phyloP scores from a whole-genome alignment of 2,113 vertebrate species.

The Serinus canaria region DNA sequence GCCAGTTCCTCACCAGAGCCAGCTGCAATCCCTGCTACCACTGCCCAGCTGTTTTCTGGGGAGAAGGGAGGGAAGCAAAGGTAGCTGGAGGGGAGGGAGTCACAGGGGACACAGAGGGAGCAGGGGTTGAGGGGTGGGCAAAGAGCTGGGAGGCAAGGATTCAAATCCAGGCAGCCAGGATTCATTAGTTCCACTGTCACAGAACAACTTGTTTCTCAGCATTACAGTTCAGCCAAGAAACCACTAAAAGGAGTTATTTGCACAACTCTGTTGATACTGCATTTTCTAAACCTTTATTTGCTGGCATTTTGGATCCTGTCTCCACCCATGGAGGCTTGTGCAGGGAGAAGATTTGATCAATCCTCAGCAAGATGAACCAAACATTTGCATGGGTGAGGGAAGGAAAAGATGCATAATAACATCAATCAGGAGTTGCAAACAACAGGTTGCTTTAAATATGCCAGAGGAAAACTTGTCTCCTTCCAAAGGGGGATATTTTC shows the following conservation, averaged over 20 bases:
- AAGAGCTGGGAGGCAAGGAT: not conserved
- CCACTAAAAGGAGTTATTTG: not conserved
- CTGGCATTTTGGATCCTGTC: not conserved
- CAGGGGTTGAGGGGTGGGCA: not conserved
- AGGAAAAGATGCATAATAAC: not conserved
- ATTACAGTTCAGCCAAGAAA: slow-evolving; percentile 7
- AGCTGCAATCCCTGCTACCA: not conserved
- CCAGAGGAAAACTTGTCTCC: not conserved
- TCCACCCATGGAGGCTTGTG: not conserved
- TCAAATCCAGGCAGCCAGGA: slow-evolving; percentile 3
- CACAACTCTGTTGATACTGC: not conserved
- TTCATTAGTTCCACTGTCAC: not conserved
- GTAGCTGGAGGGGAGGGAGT: not conserved
- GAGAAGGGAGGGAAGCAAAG: not conserved
- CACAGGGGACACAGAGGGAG: not conserved
- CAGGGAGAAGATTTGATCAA: not conserved
- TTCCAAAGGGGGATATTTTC: slow-evolving; percentile 22
- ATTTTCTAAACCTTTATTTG: not conserved
- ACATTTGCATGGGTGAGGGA: not conserved
- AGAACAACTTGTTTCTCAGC: not conserved
- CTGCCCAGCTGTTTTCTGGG: not conserved
- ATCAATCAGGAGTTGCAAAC: not conserved
- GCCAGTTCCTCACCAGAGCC: not conserved
- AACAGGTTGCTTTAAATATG: not conserved
- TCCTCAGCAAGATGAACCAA: not conserved